Conservation (phyloP, 2,888 invertebrate species). For the Ariolimax columbianus region DNA sequence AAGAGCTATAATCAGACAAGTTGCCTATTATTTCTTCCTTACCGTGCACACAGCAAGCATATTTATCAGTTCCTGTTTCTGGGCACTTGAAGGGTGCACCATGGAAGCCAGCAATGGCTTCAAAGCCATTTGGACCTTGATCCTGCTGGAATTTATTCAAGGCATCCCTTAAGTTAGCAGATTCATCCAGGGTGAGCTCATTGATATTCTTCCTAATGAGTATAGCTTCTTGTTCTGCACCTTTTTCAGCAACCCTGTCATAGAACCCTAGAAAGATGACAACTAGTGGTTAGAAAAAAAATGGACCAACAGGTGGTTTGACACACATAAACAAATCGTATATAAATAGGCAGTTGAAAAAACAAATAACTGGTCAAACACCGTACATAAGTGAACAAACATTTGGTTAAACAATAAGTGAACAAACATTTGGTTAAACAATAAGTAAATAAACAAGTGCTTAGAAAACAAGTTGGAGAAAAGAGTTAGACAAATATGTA, state of each 20-base stretch:
- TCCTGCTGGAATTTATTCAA: conserved; percentile 56
- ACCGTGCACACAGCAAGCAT: conserved; percentile 58
- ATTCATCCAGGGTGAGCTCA: conserved; percentile 53
- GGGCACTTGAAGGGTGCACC: conserved; percentile 56
- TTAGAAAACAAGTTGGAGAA: no score
- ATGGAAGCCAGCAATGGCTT: conserved; percentile 59
- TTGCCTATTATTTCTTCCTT: conserved; percentile 35
- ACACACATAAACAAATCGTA: no score
- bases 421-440: no score
- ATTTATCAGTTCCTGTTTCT: conserved; percentile 39
- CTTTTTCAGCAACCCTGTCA: not conserved
- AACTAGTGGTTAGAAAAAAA: not conserved
- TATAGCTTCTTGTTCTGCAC: conserved; percentile 3
- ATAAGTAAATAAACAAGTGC: no score
- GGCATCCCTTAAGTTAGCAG: conserved; percentile 54
- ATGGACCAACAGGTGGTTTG: no score
- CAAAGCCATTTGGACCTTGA: conserved; percentile 55
- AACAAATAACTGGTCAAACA: no score
- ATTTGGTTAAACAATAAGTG: no score
- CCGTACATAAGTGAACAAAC: no score
- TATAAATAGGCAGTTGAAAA: no score
- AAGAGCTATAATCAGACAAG: no score
- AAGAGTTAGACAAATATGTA: no score
- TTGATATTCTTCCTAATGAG: conserved; percentile 57
- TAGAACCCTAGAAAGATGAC: conserved; percentile 3